Evolutionary conservation across 2,888 invertebrate genomes (phyloP).

Genomic region (Folsomia candida): DNA sequence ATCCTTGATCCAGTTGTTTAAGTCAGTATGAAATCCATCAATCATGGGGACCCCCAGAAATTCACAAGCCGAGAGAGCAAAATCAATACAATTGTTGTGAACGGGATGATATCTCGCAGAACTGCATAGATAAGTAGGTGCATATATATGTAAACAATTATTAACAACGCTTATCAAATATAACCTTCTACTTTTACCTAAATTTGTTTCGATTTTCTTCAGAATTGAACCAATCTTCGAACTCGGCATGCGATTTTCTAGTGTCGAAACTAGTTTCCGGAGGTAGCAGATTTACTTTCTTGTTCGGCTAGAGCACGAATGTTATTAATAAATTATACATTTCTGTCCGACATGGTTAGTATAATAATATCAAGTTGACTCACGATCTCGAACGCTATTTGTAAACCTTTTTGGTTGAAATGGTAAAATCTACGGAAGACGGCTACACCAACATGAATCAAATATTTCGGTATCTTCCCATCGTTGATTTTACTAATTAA

Average conservation of each 20-base stretch:
- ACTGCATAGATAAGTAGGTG: no score
- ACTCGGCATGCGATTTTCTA: not conserved
- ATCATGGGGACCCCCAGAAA: not conserved
- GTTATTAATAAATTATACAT: not conserved
- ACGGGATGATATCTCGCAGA: not conserved
- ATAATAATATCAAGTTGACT: not conserved
- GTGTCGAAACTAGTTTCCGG: not conserved
- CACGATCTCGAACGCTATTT: not conserved
- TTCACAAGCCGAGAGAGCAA: not conserved
- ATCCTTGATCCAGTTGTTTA: not conserved
- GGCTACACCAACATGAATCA: not conserved
- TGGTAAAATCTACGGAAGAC: not conserved
- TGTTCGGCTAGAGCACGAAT: not conserved
- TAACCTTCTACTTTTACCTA: no score
- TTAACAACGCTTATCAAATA: no score
- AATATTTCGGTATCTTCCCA: not conserved
- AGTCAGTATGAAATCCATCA: not conserved
- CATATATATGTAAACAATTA: no score
- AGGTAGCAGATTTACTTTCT: not conserved
- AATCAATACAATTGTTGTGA: not conserved
- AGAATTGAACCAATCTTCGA: not conserved
- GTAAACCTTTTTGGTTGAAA: not conserved
- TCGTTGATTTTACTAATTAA: not conserved
- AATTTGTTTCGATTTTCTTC: not conserved
- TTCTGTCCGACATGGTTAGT: not conserved